Evolutionary conservation across 1,140 invertebrate genomes (phyloP).

Genomic region (Heliothis subflexa): DNA sequence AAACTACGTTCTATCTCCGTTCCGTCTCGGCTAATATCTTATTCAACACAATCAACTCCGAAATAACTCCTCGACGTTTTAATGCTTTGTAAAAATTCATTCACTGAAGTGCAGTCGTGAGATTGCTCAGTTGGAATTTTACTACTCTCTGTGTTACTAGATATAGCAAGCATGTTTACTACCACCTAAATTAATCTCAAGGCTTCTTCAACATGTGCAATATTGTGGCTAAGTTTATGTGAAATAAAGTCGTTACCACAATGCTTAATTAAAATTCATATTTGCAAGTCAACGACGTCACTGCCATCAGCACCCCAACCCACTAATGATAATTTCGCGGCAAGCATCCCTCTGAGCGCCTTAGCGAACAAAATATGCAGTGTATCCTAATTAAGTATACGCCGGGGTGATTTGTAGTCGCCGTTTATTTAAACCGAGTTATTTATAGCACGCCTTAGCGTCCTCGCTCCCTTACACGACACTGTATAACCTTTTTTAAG

Average conservation of each 20-base stretch:
- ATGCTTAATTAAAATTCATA: not conserved
- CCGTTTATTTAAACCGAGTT: slow-evolving; percentile 45
- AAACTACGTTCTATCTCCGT: not conserved
- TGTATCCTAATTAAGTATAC: slow-evolving; percentile 47
- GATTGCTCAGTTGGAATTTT: not conserved
- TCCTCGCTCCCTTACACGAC: slow-evolving; percentile 37
- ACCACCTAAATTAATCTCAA: not conserved
- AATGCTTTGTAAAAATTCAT: slow-evolving; percentile 17
- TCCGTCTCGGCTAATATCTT: slow-evolving; percentile 15
- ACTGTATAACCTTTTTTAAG: slow-evolving; percentile 45
- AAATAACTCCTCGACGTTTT: slow-evolving; percentile 9
- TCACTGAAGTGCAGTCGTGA: not conserved
- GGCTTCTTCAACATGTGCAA: too few species aligned
- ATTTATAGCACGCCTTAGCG: slow-evolving; percentile 47
- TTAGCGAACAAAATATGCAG: slow-evolving; percentile 41
- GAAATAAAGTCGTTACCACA: not conserved
- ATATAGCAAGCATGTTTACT: not conserved
- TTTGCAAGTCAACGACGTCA: not conserved
- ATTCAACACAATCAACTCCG: slow-evolving; percentile 20
- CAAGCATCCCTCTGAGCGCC: slow-evolving; percentile 23
- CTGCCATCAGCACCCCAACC: not conserved
- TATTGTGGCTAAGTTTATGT: too few species aligned
- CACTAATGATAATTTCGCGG: slow-evolving; percentile 32
- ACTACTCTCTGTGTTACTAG: slow-evolving; percentile 1
- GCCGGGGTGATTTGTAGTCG: slow-evolving; percentile 41